Base-by-base conservation (phyloP, 92 coral and sea anemone species). In the Palythoa grandiflora region DNA sequence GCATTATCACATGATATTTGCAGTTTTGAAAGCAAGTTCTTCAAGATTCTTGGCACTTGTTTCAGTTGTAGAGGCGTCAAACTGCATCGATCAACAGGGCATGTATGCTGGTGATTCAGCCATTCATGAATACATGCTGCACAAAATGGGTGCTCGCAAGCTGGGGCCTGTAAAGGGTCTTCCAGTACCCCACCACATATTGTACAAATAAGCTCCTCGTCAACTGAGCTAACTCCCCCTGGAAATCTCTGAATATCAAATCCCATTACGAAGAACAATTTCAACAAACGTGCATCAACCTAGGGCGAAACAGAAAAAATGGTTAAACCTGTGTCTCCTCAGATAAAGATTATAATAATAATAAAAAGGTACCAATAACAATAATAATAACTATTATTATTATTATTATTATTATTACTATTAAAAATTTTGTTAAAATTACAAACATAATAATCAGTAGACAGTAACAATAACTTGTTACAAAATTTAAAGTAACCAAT, bases 141-240 rank as follows among this genome's bases (percentile, higher is more conserved):
- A 91, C 98, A 96, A 75, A 96, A 96, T 44, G 98, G 96, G 91
- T 94, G 98, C 59, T 96, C 98, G 84, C 98, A 96, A 6, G 93
- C 89, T 4, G 96, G 98, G 4, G 95, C 96, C 72, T 96, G 98
- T 3, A 96, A 86, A 1, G 98, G 98, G 35, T 96, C 98, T 73
- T 96, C 96, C n/a, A 96, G 55, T 7, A 96, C 98, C 39, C 95
- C 95, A 0, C 94, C 93, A 88, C 98, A 94, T 16, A 96, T 92
- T 2, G 96, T 87, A 71, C 98, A 96, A 48, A 96, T 83, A 14
- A 96, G 93, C 72, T 96, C 98, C 71, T 96, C 98, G 59, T 96
- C 98, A n/a, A 88, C 87, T 1, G 80, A 44, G 44, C 66, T 74
- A 11, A 91, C 89, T 14, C 89, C 87, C 57, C 98, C 91, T 12